Evolutionary conservation across 2,797 vertebrate species (phyloP).

Genomic region (Parauchenoglanis punctatus): DNA sequence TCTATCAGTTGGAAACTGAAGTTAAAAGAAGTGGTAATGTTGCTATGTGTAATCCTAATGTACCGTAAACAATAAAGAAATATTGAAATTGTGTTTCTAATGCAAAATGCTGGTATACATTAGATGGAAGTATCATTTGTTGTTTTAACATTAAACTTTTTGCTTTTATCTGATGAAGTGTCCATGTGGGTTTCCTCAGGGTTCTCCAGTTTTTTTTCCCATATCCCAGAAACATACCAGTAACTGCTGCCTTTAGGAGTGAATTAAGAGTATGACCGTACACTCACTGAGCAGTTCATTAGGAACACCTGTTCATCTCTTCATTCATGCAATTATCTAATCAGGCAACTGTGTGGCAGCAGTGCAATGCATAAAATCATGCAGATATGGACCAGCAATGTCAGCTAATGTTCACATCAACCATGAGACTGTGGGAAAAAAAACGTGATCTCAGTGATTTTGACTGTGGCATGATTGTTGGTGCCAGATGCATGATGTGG

Average conservation of each 20-base stretch:
- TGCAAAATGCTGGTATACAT: background rate
- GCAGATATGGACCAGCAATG: no score
- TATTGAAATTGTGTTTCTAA: constrained; percentile 2
- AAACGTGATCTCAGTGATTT: no score
- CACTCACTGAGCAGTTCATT: no score
- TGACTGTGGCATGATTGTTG: no score
- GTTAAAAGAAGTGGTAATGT: constrained; percentile 25
- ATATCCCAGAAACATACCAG: background rate
- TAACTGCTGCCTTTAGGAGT: background rate
- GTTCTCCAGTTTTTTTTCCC: background rate
- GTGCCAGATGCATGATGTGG: no score
- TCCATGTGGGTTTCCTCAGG: background rate
- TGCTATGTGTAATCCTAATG: constrained; percentile 43
- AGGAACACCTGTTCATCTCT: no score
- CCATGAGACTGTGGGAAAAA: no score
- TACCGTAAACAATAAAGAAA: constrained; percentile 48
- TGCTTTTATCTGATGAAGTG: background rate
- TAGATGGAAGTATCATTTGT: background rate
- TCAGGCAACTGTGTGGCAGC: no score
- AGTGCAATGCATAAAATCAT: no score
- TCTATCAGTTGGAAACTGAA: background rate
- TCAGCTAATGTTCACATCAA: no score
- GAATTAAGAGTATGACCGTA: background rate
- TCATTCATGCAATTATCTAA: no score
- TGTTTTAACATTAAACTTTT: background rate